phyloP scores from a whole-genome alignment of 2,113 vertebrate species.

The Fulica atra region DNA sequence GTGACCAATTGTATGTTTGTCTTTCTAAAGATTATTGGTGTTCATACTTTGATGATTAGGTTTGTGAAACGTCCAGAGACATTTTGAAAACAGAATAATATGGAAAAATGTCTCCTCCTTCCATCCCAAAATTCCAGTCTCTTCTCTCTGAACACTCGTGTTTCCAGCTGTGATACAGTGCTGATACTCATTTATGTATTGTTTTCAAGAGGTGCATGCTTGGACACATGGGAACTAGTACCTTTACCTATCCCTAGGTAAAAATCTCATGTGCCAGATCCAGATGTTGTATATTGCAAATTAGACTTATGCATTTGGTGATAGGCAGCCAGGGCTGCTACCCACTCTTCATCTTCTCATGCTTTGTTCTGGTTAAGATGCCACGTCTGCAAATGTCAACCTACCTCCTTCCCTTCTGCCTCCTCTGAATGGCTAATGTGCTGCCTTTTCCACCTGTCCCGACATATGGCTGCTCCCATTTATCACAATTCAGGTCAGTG shows the following conservation, averaged over 20 bases:
- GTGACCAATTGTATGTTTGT: background rate
- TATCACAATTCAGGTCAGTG: background rate
- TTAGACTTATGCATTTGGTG: background rate
- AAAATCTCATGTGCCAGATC: background rate
- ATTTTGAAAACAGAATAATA: background rate
- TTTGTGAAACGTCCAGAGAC: background rate
- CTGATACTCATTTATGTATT: background rate
- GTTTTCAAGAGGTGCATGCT: background rate
- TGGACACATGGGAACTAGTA: background rate
- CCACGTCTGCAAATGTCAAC: background rate
- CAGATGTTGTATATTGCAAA: background rate
- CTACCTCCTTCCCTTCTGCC: background rate
- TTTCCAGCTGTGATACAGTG: background rate
- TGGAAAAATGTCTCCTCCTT: background rate
- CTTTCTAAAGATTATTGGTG: background rate
- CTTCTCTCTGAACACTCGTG: background rate
- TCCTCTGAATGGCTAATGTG: background rate
- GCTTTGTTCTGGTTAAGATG: background rate
- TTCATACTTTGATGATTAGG: background rate
- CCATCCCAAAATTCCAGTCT: background rate
- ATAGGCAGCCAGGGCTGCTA: background rate
- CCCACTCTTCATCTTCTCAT: background rate
- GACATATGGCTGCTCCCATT: background rate
- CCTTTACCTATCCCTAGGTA: background rate
- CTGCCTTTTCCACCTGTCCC: constrained; percentile 4